phyloP scores from a whole-genome alignment of 2,113 vertebrate genomes.

The Bombycilla garrulus region DNA sequence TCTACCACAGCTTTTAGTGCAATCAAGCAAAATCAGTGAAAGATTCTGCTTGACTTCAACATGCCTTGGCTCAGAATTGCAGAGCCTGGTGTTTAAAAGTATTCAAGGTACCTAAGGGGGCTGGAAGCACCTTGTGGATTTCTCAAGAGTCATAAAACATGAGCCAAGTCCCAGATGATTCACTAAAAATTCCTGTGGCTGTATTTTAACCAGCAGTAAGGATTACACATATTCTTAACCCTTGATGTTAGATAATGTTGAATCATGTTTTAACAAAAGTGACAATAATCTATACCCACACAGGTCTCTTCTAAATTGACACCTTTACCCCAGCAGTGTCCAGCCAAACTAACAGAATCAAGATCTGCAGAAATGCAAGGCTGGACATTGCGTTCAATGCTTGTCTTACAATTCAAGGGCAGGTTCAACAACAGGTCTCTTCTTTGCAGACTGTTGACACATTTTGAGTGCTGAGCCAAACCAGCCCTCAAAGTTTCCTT shows the following conservation, averaged over 20 bases:
- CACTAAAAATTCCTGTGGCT: neutral
- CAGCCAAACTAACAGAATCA: neutral
- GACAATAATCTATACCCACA: neutral
- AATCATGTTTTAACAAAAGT: neutral
- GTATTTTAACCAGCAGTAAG: neutral
- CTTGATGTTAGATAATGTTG: neutral
- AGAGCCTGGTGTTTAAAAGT: neutral
- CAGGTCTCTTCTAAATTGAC: neutral
- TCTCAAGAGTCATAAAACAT: neutral
- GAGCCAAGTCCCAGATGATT: neutral
- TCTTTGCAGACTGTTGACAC: neutral
- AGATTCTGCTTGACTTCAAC: neutral
- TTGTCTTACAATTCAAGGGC: neutral
- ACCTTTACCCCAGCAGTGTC: neutral
- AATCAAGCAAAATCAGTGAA: neutral
- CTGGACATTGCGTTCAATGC: neutral
- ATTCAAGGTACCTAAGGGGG: neutral
- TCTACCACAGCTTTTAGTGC: neutral
- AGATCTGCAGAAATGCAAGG: neutral
- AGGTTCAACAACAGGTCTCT: conserved; percentile 1
- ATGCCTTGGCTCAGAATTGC: neutral
- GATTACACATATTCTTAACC: neutral
- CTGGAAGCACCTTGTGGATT: neutral
- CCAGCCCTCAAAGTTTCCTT: neutral
- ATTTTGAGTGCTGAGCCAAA: neutral